These are phyloP conservation scores for Lasioglossum leucozonium DNA, from an alignment of 2,888 invertebrate genomes.

Conservation along the genomic window DNA sequence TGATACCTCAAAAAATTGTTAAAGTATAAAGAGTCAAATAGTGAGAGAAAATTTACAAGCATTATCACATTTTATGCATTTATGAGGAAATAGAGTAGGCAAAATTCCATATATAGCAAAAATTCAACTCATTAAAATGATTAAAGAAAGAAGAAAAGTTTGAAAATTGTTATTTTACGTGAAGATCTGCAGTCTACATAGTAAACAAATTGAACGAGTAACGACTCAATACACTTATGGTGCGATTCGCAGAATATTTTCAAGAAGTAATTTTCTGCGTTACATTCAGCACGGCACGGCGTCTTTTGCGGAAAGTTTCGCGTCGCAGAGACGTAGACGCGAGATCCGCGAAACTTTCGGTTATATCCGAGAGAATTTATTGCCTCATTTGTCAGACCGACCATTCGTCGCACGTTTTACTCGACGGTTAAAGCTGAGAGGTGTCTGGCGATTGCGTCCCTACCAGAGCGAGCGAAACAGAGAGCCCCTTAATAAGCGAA, in stretches of 20 bases:
- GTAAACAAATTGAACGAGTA: too few species aligned
- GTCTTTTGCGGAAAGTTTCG: conserved; percentile 33
- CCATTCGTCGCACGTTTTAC: conserved; percentile 81
- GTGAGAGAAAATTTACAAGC: too few species aligned
- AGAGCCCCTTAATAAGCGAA: conserved; percentile 76
- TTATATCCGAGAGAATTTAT: conserved; percentile 70
- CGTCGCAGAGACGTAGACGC: conserved; percentile 50
- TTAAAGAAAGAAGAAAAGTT: too few species aligned
- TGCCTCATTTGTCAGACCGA: conserved; percentile 71
- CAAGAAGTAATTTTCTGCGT: conserved; percentile 19
- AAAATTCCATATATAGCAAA: too few species aligned
- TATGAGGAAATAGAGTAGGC: too few species aligned
- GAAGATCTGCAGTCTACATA: too few species aligned
- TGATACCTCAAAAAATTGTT: too few species aligned
- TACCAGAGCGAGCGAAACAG: conserved; percentile 44
- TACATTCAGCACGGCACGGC: neutral
- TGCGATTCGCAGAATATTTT: neutral
- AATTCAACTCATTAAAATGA: too few species aligned
- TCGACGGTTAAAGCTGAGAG: conserved; percentile 69
- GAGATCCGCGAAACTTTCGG: conserved; percentile 69
- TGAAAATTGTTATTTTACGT: too few species aligned
- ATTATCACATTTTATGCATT: too few species aligned
- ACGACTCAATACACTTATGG: too few species aligned
- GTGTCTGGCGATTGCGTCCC: conserved; percentile 66
- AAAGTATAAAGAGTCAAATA: too few species aligned